Conservation (phyloP, 2,797 vertebrate species). For the Paguma larvata region DNA sequence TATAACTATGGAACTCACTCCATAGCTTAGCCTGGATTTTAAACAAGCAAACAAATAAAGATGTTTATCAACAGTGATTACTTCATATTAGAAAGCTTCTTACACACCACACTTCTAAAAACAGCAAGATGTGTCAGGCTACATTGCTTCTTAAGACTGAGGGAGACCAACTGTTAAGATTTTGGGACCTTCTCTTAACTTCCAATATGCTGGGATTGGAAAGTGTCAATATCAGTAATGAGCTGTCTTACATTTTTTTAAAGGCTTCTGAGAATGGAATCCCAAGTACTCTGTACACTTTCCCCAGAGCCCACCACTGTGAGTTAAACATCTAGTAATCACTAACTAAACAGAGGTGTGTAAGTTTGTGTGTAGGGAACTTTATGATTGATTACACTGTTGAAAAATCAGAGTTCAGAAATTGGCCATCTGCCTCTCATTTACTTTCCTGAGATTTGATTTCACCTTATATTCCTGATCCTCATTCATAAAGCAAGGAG, state of each 20-base stretch:
- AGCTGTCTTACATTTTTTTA: not conserved
- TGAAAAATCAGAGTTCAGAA: slow-evolving; percentile 28
- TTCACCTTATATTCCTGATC: not conserved
- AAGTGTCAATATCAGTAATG: not conserved
- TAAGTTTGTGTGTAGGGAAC: not conserved
- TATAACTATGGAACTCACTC: not conserved
- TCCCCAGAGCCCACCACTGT: not conserved
- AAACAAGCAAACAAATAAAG: not conserved
- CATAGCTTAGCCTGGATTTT: not conserved
- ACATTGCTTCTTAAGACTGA: not conserved
- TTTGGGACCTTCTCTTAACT: not conserved
- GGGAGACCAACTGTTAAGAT: not conserved
- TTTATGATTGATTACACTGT: not conserved
- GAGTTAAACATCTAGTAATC: not conserved
- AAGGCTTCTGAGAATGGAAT: not conserved
- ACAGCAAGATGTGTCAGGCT: not conserved
- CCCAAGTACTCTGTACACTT: not conserved
- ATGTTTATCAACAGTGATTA: not conserved
- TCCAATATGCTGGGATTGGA: not conserved
- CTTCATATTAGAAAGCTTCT: not conserved
- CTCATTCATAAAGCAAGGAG: not conserved
- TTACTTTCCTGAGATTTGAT: slow-evolving; percentile 32
- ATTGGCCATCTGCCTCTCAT: not conserved
- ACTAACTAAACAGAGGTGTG: not conserved
- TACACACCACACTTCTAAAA: not conserved